Evolutionary conservation across 2,888 invertebrate genomes (phyloP).

Genomic region (Caenorhabditis becei): DNA sequence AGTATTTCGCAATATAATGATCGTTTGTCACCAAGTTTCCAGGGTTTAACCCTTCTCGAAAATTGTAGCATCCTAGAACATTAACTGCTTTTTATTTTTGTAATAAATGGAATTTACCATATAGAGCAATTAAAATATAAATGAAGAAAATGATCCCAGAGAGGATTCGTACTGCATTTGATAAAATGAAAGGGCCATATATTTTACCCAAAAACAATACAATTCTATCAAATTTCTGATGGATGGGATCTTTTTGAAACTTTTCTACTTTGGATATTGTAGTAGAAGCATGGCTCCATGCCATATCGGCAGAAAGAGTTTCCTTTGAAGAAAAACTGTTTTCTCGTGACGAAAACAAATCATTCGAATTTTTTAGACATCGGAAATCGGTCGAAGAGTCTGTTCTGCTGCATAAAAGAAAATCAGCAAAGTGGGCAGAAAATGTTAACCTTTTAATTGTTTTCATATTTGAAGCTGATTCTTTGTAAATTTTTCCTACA

Average conservation of each 20-base stretch:
- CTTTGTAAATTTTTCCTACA: constrained; percentile 59
- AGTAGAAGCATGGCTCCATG: constrained; percentile 25
- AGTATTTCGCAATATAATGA: constrained; percentile 80
- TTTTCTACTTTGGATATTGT: neutral
- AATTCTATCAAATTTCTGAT: constrained; percentile 43
- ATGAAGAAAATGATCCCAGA: constrained; percentile 67
- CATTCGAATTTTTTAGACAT: constrained; percentile 32
- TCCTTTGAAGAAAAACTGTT: constrained; percentile 63
- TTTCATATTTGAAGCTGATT: constrained; percentile 45
- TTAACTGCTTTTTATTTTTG: constrained; percentile 8
- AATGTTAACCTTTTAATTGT: constrained; percentile 34
- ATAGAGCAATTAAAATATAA: constrained; percentile 70
- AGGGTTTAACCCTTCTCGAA: constrained; percentile 79
- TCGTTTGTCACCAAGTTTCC: constrained; percentile 79
- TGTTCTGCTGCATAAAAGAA: constrained; percentile 2
- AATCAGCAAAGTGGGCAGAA: neutral
- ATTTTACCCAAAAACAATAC: constrained; percentile 73
- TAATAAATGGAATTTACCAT: no score
- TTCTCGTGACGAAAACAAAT: constrained; percentile 46
- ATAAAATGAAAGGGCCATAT: constrained; percentile 78
- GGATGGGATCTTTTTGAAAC: neutral
- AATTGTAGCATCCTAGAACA: constrained; percentile 84
- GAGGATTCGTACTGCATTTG: constrained; percentile 63
- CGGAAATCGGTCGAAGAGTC: constrained; percentile 25
- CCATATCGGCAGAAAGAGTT: constrained; percentile 46